Percentiles rank a stretch among this genome's conserved stretches.
phyloP scores from a whole-genome alignment of 92 coral and sea anemone genomes.

The Umimayanthus kanabou region DNA sequence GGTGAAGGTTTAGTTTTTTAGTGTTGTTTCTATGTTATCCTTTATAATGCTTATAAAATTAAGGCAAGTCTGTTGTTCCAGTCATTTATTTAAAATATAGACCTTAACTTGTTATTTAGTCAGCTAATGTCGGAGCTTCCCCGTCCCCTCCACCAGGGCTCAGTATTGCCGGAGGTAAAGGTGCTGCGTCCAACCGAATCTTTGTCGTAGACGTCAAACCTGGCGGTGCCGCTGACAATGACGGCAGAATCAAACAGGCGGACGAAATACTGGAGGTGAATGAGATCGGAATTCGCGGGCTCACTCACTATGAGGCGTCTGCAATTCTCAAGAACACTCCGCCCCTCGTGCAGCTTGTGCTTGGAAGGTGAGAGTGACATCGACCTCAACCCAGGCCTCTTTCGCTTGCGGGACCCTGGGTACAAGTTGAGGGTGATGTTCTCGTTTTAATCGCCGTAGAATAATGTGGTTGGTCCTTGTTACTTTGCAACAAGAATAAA shows the following conservation, averaged over 20 bases:
- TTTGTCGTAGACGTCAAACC: constrained; percentile 97
- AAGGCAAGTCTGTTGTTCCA: no score
- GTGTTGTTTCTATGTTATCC: no score
- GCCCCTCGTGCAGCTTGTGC: constrained; percentile 81
- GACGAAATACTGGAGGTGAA: constrained; percentile 98
- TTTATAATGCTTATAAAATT: no score
- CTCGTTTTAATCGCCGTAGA: not conserved
- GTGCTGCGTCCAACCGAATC: constrained; percentile 93
- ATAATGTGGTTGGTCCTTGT: not conserved
- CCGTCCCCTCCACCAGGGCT: constrained; percentile 61
- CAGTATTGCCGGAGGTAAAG: constrained; percentile 99
- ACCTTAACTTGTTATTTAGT: no score
- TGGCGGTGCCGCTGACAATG: constrained; percentile 92
- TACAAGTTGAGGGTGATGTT: no score
- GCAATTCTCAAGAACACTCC: constrained; percentile 92
- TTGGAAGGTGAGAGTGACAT: constrained; percentile 60
- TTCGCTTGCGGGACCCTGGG: no score
- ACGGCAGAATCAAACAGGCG: constrained; percentile 90
- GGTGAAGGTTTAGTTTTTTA: no score
- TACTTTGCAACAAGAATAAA: no score
- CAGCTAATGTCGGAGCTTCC: no score
- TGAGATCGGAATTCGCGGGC: constrained; percentile 86
- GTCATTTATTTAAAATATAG: no score
- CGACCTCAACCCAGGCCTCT: no score
- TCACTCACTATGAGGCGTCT: constrained; percentile 97